Percentiles rank a stretch among this genome's conserved stretches.
Evolutionary conservation across 1,140 invertebrate genomes (phyloP).

Genomic region (Bombus affinis): DNA sequence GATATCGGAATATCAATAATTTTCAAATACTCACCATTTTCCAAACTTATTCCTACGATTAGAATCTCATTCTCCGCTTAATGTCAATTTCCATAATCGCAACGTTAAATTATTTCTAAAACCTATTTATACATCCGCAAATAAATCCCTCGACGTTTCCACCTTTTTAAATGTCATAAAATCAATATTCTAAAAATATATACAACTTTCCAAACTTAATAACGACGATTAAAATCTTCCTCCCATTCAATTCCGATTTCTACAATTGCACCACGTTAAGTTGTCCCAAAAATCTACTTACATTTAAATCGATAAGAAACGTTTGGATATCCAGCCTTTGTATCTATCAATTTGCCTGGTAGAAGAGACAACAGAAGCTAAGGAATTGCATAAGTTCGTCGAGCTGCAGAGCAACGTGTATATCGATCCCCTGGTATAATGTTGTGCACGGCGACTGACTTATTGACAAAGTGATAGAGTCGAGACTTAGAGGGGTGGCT

Average conservation of each 20-base stretch:
- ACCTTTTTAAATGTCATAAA: no score
- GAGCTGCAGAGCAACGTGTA: neutral
- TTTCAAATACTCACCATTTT: no score
- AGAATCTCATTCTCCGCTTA: no score
- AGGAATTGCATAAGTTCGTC: neutral
- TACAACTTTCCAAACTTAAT: neutral
- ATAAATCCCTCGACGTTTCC: no score
- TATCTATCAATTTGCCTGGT: neutral
- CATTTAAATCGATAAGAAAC: neutral
- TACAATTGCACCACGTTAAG: neutral
- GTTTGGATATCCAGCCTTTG: neutral
- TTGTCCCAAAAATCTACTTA: neutral
- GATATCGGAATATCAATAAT: neutral
- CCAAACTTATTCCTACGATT: no score
- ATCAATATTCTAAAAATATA: neutral
- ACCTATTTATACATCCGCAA: no score
- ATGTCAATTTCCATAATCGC: no score
- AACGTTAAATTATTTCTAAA: no score
- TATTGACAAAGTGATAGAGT: slow-evolving; percentile 23
- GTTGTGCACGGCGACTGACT: slow-evolving; percentile 10
- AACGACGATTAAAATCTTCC: no score
- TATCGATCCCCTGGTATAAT: slow-evolving; percentile 17
- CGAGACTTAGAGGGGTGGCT: neutral
- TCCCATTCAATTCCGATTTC: no score
- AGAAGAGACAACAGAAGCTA: neutral